Evolutionary conservation across 2,888 invertebrate species (phyloP).

Genomic region (Panzeria rudis): DNA sequence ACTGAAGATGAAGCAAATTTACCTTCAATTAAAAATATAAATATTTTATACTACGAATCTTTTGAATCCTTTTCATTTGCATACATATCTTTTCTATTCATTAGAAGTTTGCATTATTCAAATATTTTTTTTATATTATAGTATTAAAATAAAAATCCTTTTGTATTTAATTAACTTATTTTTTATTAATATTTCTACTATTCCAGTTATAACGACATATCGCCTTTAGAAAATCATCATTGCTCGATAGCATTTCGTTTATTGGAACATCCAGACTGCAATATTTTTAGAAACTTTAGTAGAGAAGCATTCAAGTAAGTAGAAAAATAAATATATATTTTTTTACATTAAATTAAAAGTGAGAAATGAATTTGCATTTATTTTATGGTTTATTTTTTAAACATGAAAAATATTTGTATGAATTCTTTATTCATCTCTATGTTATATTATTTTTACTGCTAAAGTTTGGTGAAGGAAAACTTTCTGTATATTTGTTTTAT

Average conservation of each 20-base stretch:
- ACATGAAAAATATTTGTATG: constrained; percentile 31
- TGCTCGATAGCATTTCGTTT: constrained; percentile 93
- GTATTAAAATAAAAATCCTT: not conserved
- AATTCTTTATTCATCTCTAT: constrained; percentile 33
- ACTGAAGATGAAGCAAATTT: no score
- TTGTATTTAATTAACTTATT: constrained; percentile 4
- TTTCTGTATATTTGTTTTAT: not conserved
- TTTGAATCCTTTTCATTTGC: not conserved
- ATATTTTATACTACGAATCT: no score
- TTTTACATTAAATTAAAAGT: constrained; percentile 4
- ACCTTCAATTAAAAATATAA: no score
- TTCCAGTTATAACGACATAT: constrained; percentile 90
- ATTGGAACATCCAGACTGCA: constrained; percentile 91
- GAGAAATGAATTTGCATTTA: constrained; percentile 25
- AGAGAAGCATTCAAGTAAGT: constrained; percentile 86
- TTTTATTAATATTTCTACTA: constrained; percentile 16
- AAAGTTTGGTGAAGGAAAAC: constrained; percentile 29
- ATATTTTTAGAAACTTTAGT: constrained; percentile 89
- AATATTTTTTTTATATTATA: not conserved
- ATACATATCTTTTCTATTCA: no score
- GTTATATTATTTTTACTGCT: constrained; percentile 17
- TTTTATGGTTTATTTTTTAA: constrained; percentile 31
- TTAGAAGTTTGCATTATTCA: not conserved
- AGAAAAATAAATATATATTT: constrained; percentile 9
- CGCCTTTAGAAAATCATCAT: constrained; percentile 93